A percentile compares a stretch with the other conserved stretches of the same genome.
Conservation (phyloP, 2,113 vertebrate genomes). For the Limnothrissa miodon region DNA sequence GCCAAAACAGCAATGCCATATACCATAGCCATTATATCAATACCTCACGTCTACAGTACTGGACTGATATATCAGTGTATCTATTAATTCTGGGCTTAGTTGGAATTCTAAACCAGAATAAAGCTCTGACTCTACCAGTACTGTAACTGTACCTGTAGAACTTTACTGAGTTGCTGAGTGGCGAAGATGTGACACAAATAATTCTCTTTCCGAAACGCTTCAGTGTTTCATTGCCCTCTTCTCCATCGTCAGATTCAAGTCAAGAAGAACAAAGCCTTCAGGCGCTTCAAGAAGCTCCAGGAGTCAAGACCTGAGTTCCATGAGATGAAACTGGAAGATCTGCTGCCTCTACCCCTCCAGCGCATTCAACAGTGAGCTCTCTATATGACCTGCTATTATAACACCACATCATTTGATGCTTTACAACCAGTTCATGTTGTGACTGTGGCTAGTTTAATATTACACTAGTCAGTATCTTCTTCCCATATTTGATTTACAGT, state of each 20-base stretch:
- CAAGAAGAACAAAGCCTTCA: constrained; percentile 85
- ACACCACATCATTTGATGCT: not conserved
- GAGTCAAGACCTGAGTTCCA: constrained; percentile 84
- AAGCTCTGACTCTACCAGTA: too few species aligned
- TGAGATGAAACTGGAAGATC: constrained; percentile 76
- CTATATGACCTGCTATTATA: not conserved
- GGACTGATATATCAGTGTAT: too few species aligned
- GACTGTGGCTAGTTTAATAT: not conserved
- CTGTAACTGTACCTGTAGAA: too few species aligned
- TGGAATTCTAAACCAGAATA: too few species aligned
- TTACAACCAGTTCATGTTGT: not conserved
- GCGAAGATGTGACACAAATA: too few species aligned
- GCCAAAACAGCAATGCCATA: too few species aligned
- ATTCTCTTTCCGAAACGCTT: not conserved
- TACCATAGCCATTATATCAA: too few species aligned
- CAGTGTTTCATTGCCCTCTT: not conserved
- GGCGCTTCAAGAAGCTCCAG: constrained; percentile 85
- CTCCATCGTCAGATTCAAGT: constrained; percentile 72
- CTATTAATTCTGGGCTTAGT: too few species aligned
- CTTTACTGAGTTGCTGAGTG: too few species aligned
- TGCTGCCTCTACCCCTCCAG: constrained; percentile 82
- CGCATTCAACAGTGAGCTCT: constrained; percentile 82
- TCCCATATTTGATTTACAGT: not conserved
- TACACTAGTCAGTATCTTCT: not conserved
- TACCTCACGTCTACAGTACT: too few species aligned